Conservation (phyloP, 2,888 invertebrate species). For the Synergus itoensis region DNA sequence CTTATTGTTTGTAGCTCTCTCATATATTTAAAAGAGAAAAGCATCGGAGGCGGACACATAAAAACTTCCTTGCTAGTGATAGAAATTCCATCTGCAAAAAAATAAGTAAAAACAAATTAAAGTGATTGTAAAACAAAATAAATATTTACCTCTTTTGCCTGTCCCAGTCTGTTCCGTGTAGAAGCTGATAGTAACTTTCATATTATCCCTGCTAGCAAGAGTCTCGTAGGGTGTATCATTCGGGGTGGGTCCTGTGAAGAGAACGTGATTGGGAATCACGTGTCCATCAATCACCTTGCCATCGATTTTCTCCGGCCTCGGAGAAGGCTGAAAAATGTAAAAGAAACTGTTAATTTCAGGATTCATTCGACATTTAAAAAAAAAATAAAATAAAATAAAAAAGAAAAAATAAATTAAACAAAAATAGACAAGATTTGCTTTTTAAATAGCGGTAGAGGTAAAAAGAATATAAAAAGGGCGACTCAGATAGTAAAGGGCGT, state of each 20-base stretch:
- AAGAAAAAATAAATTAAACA: neutral
- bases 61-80: too few relatives aligned
- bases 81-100: too few relatives aligned
- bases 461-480: neutral
- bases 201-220: constrained; percentile 89
- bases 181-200: constrained; percentile 90
- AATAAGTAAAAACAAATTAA: too few relatives aligned
- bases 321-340: constrained; percentile 80
- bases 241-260: constrained; percentile 91
- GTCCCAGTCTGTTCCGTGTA: constrained; percentile 85
- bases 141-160: constrained; percentile 80
- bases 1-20: too few relatives aligned
- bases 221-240: constrained; percentile 88
- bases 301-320: constrained; percentile 88
- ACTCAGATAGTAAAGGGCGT: neutral
- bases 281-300: constrained; percentile 93
- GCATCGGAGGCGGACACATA: too few relatives aligned
- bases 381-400: too few relatives aligned
- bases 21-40: too few relatives aligned
- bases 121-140: constrained; percentile 21
- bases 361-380: neutral
- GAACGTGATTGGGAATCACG: constrained; percentile 91
- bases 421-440: neutral
- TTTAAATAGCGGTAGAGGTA: neutral
- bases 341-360: neutral